These are phyloP conservation scores for Enteromius viviparus DNA, from an alignment of 2,797 vertebrate genomes.

Conservation along the genomic window DNA sequence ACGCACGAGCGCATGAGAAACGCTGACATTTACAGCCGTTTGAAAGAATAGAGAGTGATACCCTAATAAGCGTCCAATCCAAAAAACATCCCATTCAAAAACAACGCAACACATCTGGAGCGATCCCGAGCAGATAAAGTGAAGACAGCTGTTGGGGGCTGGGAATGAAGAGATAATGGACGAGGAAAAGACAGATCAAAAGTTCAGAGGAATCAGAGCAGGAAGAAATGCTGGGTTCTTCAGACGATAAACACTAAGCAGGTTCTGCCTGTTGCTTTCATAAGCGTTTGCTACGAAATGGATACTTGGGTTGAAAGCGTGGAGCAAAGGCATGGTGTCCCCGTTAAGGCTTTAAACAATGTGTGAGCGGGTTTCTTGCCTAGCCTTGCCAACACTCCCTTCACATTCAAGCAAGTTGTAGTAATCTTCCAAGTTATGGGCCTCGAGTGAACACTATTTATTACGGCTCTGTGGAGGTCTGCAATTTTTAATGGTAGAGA, in stretches of 20 bases:
- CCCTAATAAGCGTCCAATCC: background rate
- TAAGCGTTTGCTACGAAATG: constrained; percentile 30
- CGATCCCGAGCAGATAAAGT: background rate
- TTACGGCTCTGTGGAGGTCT: constrained; percentile 1
- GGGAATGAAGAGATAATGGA: constrained; percentile 16
- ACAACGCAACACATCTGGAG: constrained; percentile 14
- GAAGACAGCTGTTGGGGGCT: constrained; percentile 39
- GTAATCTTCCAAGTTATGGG: constrained; percentile 25
- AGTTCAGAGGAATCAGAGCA: constrained; percentile 28
- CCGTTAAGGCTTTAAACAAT: constrained; percentile 53
- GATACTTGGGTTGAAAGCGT: constrained; percentile 37
- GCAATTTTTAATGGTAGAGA: constrained; percentile 20
- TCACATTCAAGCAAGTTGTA: constrained; percentile 33
- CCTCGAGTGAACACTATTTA: constrained; percentile 25
- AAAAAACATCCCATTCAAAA: constrained; percentile 13
- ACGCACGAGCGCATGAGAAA: constrained; percentile 19
- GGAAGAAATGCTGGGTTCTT: constrained; percentile 17
- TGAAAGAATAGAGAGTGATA: constrained; percentile 11
- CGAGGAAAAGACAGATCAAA: constrained; percentile 25
- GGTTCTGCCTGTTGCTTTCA: constrained; percentile 34
- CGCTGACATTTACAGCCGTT: background rate
- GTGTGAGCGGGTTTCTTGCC: constrained; percentile 43
- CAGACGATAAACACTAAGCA: constrained; percentile 29
- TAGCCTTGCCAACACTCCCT: constrained; percentile 54
- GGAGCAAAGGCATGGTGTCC: constrained; percentile 56